Evolutionary conservation across 2,888 invertebrate genomes (phyloP).

Genomic region (Cybosia mesomella): DNA sequence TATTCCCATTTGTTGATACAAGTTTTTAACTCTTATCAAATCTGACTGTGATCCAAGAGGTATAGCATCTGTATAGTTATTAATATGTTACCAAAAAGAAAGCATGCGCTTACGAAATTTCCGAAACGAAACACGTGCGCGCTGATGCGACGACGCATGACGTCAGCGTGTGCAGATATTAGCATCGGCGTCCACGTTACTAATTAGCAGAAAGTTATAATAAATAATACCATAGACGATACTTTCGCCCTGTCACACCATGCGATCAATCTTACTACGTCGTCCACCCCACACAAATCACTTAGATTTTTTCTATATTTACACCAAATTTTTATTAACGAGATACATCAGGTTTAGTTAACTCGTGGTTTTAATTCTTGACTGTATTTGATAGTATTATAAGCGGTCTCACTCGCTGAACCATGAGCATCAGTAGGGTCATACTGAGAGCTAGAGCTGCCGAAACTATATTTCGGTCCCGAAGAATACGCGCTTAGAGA

Average conservation of each 20-base stretch:
- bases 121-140: slow-evolving; percentile 57
- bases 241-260: slow-evolving; percentile 57
- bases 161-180: slow-evolving; percentile 47
- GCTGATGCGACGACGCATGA: slow-evolving; percentile 32
- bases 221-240: slow-evolving; percentile 61
- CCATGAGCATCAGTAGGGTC: slow-evolving; percentile 75
- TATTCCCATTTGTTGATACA: slow-evolving; percentile 39
- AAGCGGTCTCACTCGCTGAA: slow-evolving; percentile 76
- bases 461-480: slow-evolving; percentile 73
- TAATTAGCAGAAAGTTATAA: slow-evolving; percentile 71
- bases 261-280: slow-evolving; percentile 51
- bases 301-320: slow-evolving; percentile 62
- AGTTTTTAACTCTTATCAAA: slow-evolving; percentile 42
- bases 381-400: slow-evolving; percentile 85
- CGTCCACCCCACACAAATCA: slow-evolving; percentile 48
- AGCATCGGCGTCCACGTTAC: slow-evolving; percentile 54
- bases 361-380: slow-evolving; percentile 77
- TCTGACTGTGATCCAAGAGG: slow-evolving; percentile 37
- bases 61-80: slow-evolving; percentile 61
- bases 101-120: slow-evolving; percentile 61
- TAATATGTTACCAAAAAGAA: slow-evolving; percentile 69
- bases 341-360: slow-evolving; percentile 59
- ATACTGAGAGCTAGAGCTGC: slow-evolving; percentile 68
- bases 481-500: slow-evolving; percentile 70
- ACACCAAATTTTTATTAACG: slow-evolving; percentile 51